Conservation (phyloP, 2,888 invertebrate genomes). For the Tromatobia lineatoria region DNA sequence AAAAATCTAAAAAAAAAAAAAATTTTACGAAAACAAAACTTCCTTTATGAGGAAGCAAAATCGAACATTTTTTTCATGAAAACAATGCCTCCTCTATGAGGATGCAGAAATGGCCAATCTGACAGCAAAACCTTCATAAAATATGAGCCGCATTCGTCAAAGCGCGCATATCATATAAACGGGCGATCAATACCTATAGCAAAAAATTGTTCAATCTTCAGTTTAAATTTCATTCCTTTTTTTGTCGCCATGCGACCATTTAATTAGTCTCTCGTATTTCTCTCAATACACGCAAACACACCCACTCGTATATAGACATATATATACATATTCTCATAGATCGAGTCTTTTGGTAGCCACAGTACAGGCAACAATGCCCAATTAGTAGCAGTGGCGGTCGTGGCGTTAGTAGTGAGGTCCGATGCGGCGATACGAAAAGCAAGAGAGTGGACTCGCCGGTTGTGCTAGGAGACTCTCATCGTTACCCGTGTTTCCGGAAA, state of each 20-base stretch:
- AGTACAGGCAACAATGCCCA: conserved; percentile 7
- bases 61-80: no score
- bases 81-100: no score
- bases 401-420: neutral
- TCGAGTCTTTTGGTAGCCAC: neutral
- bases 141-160: no score
- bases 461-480: conserved; percentile 1
- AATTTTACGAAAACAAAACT: no score
- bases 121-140: no score
- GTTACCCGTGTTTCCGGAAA: conserved; percentile 22
- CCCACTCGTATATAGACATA: neutral
- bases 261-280: neutral
- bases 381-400: conserved; percentile 10
- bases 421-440: neutral
- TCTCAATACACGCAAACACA: neutral
- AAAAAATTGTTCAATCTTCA: neutral
- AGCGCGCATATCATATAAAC: no score
- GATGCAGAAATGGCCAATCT: no score
- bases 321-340: neutral
- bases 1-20: no score
- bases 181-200: no score
- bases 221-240: neutral
- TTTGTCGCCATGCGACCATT: neutral
- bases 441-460: conserved; percentile 15
- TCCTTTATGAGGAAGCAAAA: no score